Evolutionary conservation across 2,113 vertebrate genomes (phyloP).

Genomic region (Malaclemys terrapin): DNA sequence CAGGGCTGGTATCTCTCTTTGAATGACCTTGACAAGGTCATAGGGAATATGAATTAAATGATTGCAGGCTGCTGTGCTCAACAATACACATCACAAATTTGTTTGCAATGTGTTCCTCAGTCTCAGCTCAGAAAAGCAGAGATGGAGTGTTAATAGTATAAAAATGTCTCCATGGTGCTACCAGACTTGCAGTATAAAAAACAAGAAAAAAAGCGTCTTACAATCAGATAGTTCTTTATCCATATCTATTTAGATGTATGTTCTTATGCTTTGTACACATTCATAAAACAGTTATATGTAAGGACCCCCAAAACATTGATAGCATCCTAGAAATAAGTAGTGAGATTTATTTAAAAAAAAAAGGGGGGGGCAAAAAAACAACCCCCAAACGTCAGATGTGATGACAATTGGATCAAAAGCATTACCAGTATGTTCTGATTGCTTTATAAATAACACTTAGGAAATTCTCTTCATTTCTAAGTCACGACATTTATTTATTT

Average conservation of each 20-base stretch:
- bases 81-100: background rate
- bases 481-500: background rate
- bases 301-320: background rate
- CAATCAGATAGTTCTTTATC: background rate
- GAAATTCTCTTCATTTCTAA: background rate
- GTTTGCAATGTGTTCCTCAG: background rate
- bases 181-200: background rate
- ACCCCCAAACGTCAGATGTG: background rate
- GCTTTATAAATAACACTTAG: background rate
- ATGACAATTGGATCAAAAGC: background rate
- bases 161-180: background rate
- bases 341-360: background rate
- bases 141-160: background rate
- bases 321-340: background rate
- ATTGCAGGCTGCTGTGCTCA: background rate
- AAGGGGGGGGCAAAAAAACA: accelerated
- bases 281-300: background rate
- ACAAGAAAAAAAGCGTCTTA: background rate
- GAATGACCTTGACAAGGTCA: constrained; percentile 20
- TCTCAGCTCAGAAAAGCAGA: background rate
- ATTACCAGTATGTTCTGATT: background rate
- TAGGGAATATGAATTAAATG: background rate
- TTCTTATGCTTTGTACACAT: background rate
- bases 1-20: background rate
- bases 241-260: background rate